phyloP scores from a whole-genome alignment of 2,113 vertebrate species.

The Malurus cyaneus region DNA sequence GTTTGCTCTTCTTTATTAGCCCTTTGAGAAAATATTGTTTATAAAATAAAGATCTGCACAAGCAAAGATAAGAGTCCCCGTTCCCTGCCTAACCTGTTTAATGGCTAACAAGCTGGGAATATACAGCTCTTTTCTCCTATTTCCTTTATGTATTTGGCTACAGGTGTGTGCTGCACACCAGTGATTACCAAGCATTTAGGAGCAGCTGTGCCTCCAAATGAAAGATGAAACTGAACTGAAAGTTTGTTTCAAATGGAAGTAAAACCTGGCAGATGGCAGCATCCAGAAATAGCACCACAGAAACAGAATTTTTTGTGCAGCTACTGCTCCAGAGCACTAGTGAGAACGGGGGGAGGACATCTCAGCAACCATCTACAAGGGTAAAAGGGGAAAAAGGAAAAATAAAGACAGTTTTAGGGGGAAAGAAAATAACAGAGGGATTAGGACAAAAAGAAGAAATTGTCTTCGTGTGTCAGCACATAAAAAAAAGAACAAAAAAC shows the following conservation, averaged over 20 bases:
- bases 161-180: slow-evolving; percentile 24
- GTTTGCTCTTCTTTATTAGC: slow-evolving; percentile 84
- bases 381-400: not conserved
- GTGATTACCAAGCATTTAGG: slow-evolving; percentile 32
- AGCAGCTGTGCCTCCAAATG: slow-evolving; percentile 50
- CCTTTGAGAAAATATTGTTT: slow-evolving; percentile 84
- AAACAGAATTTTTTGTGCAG: not conserved
- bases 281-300: slow-evolving; percentile 29
- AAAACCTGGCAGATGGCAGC: slow-evolving; percentile 43
- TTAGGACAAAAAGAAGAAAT: not conserved
- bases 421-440: not conserved
- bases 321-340: not conserved
- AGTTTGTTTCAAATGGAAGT: slow-evolving; percentile 50
- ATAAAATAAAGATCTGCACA: slow-evolving; percentile 88
- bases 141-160: slow-evolving; percentile 26
- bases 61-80: slow-evolving; percentile 83
- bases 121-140: not conserved
- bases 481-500: not conserved
- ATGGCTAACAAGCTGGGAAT: slow-evolving; percentile 77
- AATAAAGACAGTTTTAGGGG: not conserved
- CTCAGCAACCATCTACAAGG: not conserved
- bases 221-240: slow-evolving; percentile 25
- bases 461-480: not conserved
- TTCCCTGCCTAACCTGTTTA: slow-evolving; percentile 80
- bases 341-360: not conserved